Evolutionary conservation across 1,140 invertebrate genomes (phyloP), one percentile per base, ranked within the genome.

Genomic region (Cotesia vestalis): DNA sequence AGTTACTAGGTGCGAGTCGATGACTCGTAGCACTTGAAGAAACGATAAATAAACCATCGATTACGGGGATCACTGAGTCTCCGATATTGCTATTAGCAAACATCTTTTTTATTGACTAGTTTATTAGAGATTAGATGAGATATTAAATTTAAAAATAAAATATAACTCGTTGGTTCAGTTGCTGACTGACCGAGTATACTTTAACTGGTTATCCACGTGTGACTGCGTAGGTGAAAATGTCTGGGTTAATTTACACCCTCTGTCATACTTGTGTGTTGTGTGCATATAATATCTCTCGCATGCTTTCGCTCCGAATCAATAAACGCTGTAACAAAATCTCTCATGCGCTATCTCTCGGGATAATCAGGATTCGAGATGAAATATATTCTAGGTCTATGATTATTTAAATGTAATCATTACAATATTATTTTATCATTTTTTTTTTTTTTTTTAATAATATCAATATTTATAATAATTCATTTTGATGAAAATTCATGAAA

Each of bases 341-440:
- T 63, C 60, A 20, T 63, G 61, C 61, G 61, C 61, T 63, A 36
- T 46, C 35, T 63, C 61, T 40, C 61, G 38, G 38, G 38, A 36
- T 46, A 60, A 60, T 60, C 27, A 12, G 59, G 59, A 60, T 60
- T 60, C 9, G 3, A 27, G 20, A 57, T 9, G 9, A 60, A 55
- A 55, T 55, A 3, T 14, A 17, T n/a, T 55, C 1, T 12, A 55
- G 2, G 17, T 55, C 1, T 12, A 55, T n/a, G 17, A 55, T 55
- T 14, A 55, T 55, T 55, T 5, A 14, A 55, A 55, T n/a, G 12
- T n/a, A 51, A 27, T 17, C 17, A 17, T 27, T 51, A 51, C 2
- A 12, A 14, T 9, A 20, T 57, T 20, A 1, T 60, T 60, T 34
- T 34, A 60, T 60, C 3, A 60, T 34, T 20, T 17, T 60, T 5